Evolutionary conservation across 2,888 invertebrate species (phyloP).

Genomic region (Parnassius glacialis): DNA sequence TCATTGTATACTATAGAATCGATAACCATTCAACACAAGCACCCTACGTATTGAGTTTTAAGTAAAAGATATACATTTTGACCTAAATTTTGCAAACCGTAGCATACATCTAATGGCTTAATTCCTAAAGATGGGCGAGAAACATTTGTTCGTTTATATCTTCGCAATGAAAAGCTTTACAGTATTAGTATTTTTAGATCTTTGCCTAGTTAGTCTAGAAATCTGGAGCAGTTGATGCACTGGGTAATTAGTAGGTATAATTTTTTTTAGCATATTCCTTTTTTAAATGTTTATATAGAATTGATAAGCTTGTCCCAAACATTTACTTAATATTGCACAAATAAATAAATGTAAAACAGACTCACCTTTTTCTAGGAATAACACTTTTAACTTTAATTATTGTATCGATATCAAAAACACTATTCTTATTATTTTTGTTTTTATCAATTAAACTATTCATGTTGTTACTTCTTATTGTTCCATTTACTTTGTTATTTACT

Average conservation of each 20-base stretch:
- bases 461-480: constrained; percentile 45
- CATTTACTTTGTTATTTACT: constrained; percentile 35
- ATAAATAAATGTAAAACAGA: constrained; percentile 33
- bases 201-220: constrained; percentile 49
- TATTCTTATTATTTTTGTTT: constrained; percentile 56
- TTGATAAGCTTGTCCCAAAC: too few relatives aligned
- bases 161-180: constrained; percentile 27
- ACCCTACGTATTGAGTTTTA: too few relatives aligned
- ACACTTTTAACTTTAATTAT: constrained; percentile 75
- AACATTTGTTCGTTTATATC: constrained; percentile 17
- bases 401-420: constrained; percentile 44
- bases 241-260: constrained; percentile 19
- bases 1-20: too few relatives aligned
- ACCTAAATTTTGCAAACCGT: too few relatives aligned
- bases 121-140: constrained; percentile 8
- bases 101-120: too few relatives aligned
- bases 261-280: not conserved
- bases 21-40: too few relatives aligned
- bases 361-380: constrained; percentile 72
- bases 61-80: too few relatives aligned
- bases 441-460: constrained; percentile 55
- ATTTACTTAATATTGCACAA: not conserved
- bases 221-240: constrained; percentile 48
- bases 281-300: not conserved
- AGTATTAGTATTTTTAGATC: constrained; percentile 41